phyloP scores from a whole-genome alignment of 2,113 vertebrate genomes.

The Pleuronectes platessa region DNA sequence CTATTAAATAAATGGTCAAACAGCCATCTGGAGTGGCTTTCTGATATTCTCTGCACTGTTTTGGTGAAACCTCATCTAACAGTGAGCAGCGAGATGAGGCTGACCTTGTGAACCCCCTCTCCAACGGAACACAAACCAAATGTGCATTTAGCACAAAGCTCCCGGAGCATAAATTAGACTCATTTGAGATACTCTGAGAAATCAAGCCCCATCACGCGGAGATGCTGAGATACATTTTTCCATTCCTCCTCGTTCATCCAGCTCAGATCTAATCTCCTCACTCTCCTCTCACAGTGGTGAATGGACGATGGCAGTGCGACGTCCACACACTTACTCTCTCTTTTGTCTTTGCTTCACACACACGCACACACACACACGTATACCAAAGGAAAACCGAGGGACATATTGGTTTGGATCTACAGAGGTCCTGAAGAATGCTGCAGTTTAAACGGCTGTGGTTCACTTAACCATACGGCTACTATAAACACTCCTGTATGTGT shows the following conservation, averaged over 20 bases:
- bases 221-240: slow-evolving; percentile 75
- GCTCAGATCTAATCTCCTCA: slow-evolving; percentile 70
- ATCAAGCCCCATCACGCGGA: slow-evolving; percentile 60
- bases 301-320: slow-evolving; percentile 56
- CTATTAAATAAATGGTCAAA: slow-evolving; percentile 31
- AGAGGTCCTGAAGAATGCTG: slow-evolving; percentile 40
- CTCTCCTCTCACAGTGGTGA: slow-evolving; percentile 52
- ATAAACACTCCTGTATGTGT: slow-evolving; percentile 60
- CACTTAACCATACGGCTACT: slow-evolving; percentile 47
- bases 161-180: slow-evolving; percentile 63
- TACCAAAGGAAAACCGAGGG: slow-evolving; percentile 8
- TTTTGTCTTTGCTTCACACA: slow-evolving; percentile 8
- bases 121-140: slow-evolving; percentile 77
- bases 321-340: slow-evolving; percentile 11
- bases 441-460: slow-evolving; percentile 57
- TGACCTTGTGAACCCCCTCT: slow-evolving; percentile 65
- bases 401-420: slow-evolving; percentile 43
- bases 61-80: slow-evolving; percentile 59
- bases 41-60: slow-evolving; percentile 38
- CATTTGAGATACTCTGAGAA: slow-evolving; percentile 68
- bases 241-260: slow-evolving; percentile 68
- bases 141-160: slow-evolving; percentile 70
- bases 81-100: slow-evolving; percentile 59
- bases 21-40: slow-evolving; percentile 55
- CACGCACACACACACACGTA: neutral